These are phyloP conservation scores for Dione vanillae DNA, from an alignment of 2,888 invertebrate genomes.

Conservation along the genomic window DNA sequence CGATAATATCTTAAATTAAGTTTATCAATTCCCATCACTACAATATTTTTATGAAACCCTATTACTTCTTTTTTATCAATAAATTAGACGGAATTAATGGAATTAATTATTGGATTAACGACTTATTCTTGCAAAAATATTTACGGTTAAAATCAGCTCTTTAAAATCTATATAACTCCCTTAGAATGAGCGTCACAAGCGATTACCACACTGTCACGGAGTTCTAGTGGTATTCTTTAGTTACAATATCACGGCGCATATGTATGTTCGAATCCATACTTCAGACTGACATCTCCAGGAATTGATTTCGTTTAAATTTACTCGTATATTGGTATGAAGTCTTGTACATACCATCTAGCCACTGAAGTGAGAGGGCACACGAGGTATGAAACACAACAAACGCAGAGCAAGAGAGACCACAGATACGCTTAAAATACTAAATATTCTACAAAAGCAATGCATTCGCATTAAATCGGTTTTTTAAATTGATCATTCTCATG, in stretches of 20 bases:
- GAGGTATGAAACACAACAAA: conserved; percentile 55
- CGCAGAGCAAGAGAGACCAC: conserved; percentile 53
- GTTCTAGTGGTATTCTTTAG: conserved; percentile 64
- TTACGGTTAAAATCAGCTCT: conserved; percentile 54
- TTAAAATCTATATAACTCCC: conserved; percentile 61
- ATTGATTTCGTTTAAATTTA: conserved; percentile 43
- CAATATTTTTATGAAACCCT: too few species aligned
- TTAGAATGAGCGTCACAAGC: conserved; percentile 62
- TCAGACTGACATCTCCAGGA: conserved; percentile 30
- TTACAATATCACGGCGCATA: conserved; percentile 65
- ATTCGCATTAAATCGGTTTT: conserved; percentile 52
- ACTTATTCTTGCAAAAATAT: conserved; percentile 46
- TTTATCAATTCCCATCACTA: too few species aligned
- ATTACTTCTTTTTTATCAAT: too few species aligned
- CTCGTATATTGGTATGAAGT: conserved; percentile 45
- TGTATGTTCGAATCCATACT: conserved; percentile 55
- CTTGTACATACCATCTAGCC: conserved; percentile 50
- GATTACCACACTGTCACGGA: conserved; percentile 61
- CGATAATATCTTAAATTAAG: too few species aligned
- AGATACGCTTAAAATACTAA: conserved; percentile 55
- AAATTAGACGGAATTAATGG: background rate
- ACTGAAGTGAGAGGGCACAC: conserved; percentile 54
- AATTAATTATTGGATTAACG: background rate
- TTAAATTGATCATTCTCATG: conserved; percentile 52
- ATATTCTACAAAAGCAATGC: conserved; percentile 59